phyloP scores from a whole-genome alignment of 2,888 invertebrate species.

The Melanchra persicariae region DNA sequence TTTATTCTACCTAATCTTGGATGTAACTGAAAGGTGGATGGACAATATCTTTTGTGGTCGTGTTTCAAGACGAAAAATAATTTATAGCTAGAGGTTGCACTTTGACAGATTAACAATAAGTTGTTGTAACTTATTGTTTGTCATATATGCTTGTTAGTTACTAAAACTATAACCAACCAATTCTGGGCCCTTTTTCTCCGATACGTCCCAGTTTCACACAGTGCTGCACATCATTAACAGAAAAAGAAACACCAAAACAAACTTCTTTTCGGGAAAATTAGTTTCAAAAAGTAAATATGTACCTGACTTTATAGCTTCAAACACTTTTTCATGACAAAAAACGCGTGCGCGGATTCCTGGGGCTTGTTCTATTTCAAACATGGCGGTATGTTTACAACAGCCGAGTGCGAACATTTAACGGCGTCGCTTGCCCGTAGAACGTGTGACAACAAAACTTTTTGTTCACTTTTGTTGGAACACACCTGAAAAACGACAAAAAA shows the following conservation, averaged over 20 bases:
- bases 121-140: not conserved
- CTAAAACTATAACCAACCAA: too few relatives aligned
- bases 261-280: not conserved
- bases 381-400: constrained; percentile 80
- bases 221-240: too few relatives aligned
- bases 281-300: constrained; percentile 10
- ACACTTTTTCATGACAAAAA: constrained; percentile 38
- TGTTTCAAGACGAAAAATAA: not conserved
- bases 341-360: constrained; percentile 48
- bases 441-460: constrained; percentile 81
- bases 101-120: too few relatives aligned
- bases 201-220: too few relatives aligned
- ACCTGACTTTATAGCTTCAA: constrained; percentile 30
- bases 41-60: constrained; percentile 1
- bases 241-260: not conserved
- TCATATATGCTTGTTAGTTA: too few relatives aligned
- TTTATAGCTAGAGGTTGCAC: not conserved
- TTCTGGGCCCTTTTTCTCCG: too few relatives aligned
- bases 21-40: constrained; percentile 39
- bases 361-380: constrained; percentile 75
- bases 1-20: constrained; percentile 6
- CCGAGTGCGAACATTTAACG: constrained; percentile 81
- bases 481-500: constrained; percentile 80
- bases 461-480: constrained; percentile 79
- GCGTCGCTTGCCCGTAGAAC: constrained; percentile 73